Conservation (phyloP, 2,888 invertebrate genomes). For the Bugula neritina region DNA sequence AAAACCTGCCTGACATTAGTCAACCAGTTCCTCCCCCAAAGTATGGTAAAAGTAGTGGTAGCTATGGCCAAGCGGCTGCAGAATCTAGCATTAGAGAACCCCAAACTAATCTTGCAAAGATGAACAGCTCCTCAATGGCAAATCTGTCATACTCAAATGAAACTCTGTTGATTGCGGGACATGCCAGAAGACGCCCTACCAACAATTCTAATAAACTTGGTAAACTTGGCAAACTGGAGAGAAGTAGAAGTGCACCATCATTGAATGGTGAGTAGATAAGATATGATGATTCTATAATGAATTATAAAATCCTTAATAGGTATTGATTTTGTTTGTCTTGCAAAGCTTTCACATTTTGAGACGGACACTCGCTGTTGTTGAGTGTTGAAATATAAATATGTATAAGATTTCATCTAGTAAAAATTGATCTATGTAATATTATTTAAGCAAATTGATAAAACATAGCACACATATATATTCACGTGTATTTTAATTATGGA, state of each 20-base stretch:
- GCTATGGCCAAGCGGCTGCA: not conserved
- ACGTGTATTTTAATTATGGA: too few relatives aligned
- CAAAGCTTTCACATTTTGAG: too few relatives aligned
- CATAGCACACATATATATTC: too few relatives aligned
- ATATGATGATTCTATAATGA: too few relatives aligned
- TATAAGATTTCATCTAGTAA: too few relatives aligned
- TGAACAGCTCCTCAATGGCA: slow-evolving; percentile 4
- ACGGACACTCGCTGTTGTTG: too few relatives aligned
- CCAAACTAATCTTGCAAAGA: not conserved
- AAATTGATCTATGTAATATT: too few relatives aligned
- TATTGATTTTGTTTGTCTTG: too few relatives aligned
- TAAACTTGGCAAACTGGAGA: slow-evolving; percentile 20
- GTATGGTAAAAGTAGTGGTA: not conserved
- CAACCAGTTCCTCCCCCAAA: not conserved
- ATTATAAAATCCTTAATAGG: too few relatives aligned
- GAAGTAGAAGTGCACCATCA: slow-evolving; percentile 21
- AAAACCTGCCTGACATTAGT: not conserved
- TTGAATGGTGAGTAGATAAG: slow-evolving; percentile 16
- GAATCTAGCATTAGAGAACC: not conserved
- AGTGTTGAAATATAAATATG: too few relatives aligned
- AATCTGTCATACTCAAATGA: not conserved
- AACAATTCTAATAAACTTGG: slow-evolving; percentile 6
- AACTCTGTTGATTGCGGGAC: not conserved
- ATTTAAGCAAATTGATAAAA: too few relatives aligned
- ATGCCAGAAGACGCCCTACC: not conserved